phyloP scores from a whole-genome alignment of 2,797 vertebrate genomes.

The Moxostoma hubbsi region DNA sequence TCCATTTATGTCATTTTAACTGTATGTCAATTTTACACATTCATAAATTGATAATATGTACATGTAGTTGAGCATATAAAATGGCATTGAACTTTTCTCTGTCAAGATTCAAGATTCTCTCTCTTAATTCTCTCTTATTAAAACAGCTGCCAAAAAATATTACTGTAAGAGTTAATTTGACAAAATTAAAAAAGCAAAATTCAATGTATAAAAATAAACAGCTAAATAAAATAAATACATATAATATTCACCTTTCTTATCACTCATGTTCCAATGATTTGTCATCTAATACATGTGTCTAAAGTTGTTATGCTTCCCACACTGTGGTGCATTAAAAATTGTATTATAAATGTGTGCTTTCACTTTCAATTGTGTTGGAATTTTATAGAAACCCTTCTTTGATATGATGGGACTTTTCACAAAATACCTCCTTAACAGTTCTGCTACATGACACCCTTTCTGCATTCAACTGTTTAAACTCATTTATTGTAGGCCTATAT shows the following conservation, averaged over 20 bases:
- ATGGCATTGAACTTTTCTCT: conserved; percentile 2
- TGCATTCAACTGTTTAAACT: neutral
- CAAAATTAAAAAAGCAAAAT: no score
- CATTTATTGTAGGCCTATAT: neutral
- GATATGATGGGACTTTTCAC: neutral
- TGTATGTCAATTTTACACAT: no score
- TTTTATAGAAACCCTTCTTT: conserved; percentile 2
- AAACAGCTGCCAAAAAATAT: no score
- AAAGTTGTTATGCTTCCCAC: no score
- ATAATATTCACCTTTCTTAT: no score
- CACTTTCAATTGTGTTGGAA: conserved; percentile 19
- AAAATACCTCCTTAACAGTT: neutral
- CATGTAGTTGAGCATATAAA: neutral
- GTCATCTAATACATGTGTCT: no score
- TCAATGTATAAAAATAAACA: no score
- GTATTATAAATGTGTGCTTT: neutral
- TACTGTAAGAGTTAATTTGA: no score
- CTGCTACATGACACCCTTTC: neutral
- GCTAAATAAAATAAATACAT: no score
- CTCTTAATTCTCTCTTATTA: neutral
- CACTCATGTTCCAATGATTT: no score
- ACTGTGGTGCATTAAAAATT: neutral
- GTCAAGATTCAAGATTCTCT: neutral
- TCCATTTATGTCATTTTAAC: no score
- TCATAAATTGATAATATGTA: neutral